Evolutionary conservation across 1,140 invertebrate species (phyloP).

Genomic region (Hyles vespertilio): DNA sequence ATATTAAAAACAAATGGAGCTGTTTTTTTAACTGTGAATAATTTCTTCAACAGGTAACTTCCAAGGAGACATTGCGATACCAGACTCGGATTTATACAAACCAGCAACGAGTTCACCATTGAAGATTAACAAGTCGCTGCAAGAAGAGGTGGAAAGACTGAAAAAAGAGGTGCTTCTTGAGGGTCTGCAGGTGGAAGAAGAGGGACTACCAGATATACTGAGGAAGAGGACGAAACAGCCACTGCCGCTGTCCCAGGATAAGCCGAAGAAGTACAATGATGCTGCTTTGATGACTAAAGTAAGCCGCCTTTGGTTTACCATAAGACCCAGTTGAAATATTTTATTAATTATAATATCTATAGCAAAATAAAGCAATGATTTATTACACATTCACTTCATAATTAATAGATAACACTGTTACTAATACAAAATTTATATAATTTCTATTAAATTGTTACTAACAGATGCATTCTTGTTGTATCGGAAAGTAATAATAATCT

Average conservation of each 20-base stretch:
- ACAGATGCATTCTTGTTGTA: no score
- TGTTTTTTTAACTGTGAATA: constrained; percentile 12
- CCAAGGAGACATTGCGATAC: constrained; percentile 87
- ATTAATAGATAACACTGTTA: no score
- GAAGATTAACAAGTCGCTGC: constrained; percentile 79
- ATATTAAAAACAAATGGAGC: no score
- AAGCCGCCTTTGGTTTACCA: constrained; percentile 2
- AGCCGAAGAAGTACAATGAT: constrained; percentile 75
- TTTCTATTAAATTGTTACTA: no score
- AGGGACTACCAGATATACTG: constrained; percentile 83
- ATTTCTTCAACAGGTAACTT: constrained; percentile 80
- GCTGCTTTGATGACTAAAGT: constrained; percentile 67
- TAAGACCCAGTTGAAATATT: no score
- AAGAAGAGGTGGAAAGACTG: constrained; percentile 85
- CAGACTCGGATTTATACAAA: constrained; percentile 77
- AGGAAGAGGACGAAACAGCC: constrained; percentile 81
- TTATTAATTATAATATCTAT: no score
- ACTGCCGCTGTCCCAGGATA: constrained; percentile 58
- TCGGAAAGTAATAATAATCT: no score
- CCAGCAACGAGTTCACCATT: constrained; percentile 57
- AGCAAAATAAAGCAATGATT: no score
- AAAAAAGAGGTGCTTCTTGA: constrained; percentile 87
- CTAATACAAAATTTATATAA: no score
- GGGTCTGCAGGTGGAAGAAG: constrained; percentile 88
- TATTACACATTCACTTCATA: no score